Conservation (phyloP, 2,888 invertebrate species). For the Brachyopa scutellaris region DNA sequence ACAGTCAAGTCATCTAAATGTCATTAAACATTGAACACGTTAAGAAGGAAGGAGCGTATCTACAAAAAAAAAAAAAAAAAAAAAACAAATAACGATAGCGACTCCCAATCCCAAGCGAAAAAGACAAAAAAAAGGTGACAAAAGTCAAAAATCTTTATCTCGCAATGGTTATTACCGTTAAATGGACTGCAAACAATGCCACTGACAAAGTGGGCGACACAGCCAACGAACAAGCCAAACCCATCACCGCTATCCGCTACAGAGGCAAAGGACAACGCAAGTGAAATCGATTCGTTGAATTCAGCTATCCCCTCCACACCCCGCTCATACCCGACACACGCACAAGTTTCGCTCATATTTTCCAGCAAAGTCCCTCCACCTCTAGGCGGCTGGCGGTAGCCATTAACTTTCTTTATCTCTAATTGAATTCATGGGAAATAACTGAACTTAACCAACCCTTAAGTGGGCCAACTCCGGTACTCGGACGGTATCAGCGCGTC, state of each 20-base stretch:
- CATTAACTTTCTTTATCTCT: slow-evolving; percentile 66
- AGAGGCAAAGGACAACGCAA: not conserved
- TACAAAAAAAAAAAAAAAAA: no score
- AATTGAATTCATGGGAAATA: slow-evolving; percentile 66
- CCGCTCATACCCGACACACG: not conserved
- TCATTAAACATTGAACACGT: not conserved
- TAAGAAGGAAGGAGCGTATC: not conserved
- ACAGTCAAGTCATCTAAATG: slow-evolving; percentile 11
- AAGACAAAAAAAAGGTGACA: not conserved
- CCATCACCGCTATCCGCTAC: no score
- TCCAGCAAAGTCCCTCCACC: not conserved
- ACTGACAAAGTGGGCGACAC: slow-evolving; percentile 39
- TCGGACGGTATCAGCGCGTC: no score
- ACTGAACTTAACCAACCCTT: slow-evolving; percentile 34
- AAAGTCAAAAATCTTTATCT: slow-evolving; percentile 38
- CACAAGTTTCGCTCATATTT: slow-evolving; percentile 15
- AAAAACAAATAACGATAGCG: not conserved
- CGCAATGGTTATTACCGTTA: slow-evolving; percentile 30
- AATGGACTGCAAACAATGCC: slow-evolving; percentile 48
- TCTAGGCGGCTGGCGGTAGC: not conserved
- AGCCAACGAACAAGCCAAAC: slow-evolving; percentile 3
- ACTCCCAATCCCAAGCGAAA: not conserved
- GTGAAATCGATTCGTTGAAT: slow-evolving; percentile 42
- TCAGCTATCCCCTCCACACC: not conserved
- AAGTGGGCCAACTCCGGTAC: slow-evolving; percentile 12